Evolutionary conservation across 2,888 invertebrate genomes (phyloP), one percentile per base, ranked within the genome.

Genomic region (Lordiphosa fenestrarum): DNA sequence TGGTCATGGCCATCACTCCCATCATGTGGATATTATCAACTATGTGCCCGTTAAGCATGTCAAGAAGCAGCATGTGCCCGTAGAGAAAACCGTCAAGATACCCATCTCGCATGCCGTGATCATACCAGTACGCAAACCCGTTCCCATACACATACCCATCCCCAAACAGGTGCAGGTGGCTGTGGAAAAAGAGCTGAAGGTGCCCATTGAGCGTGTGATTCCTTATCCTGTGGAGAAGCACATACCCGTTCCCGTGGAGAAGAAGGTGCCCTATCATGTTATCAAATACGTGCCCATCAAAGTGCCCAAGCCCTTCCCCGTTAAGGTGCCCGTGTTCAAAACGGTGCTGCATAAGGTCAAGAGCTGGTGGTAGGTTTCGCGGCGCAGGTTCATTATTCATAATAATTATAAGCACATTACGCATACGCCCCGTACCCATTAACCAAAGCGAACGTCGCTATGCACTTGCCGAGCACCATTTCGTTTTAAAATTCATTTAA

Each of bases 251-350:
- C 94, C 95, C 0, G 94, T 95, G 0, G 92, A 94, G 78, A 95
- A 94, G 80, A 93, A 93, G 51, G 92, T 94, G 3, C 93, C 93
- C 51, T 92, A 92, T 71, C 93, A 92, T 55, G 92, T 95, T 6
- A 92, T 94, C 80, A 94, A 94, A 78, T 95, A 95, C 53, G 92
- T 94, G 7, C 93, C 93, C 57, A 93, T 95, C 3, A 93, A 94
- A 71, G 93, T 95, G 33, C 94, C 95, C 30, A 93, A 94, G 72
- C 95, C 95, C 0, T 95, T 93, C 87, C 95, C 95, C 19, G 94
- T 95, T 2, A 94, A 93, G 86, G 92, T 95, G 61, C 94, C 93
- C 55, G 92, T 94, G 7, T 91, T 92, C 75, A 92, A 92, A 80
- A 92, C 92, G 54, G 91, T 92, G 53, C 90, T 92, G 67, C 92